These are phyloP conservation scores for Amphimallon solstitiale DNA, from an alignment of 2,888 invertebrate species.

Conservation along the genomic window DNA sequence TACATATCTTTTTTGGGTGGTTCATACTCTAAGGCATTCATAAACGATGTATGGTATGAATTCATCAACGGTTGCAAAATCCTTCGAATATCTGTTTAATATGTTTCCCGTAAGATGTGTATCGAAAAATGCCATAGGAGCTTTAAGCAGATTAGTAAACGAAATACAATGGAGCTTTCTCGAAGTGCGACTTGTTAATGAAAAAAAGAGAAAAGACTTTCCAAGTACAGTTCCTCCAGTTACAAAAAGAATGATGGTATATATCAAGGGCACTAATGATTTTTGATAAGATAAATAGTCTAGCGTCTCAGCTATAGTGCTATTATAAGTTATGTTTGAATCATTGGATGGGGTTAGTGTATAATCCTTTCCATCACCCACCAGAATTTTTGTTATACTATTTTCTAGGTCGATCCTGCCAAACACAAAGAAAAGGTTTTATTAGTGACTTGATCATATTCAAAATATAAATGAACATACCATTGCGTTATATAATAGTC, in stretches of 20 bases:
- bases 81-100: slow-evolving; percentile 50
- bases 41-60: slow-evolving; percentile 44
- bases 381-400: slow-evolving; percentile 22
- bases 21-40: slow-evolving; percentile 43
- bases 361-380: slow-evolving; percentile 8
- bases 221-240: slow-evolving; percentile 44
- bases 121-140: slow-evolving; percentile 49
- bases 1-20: too few relatives aligned
- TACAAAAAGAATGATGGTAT: slow-evolving; percentile 46
- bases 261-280: slow-evolving; percentile 40
- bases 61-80: slow-evolving; percentile 49
- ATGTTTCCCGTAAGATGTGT: slow-evolving; percentile 48
- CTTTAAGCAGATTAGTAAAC: slow-evolving; percentile 45
- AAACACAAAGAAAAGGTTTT: too few relatives aligned
- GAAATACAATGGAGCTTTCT: slow-evolving; percentile 46
- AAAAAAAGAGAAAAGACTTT: slow-evolving; percentile 50
- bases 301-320: slow-evolving; percentile 4
- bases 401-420: slow-evolving; percentile 38
- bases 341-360: not conserved
- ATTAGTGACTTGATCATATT: not conserved
- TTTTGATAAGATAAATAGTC: slow-evolving; percentile 4
- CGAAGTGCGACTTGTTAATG: slow-evolving; percentile 50
- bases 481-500: slow-evolving; percentile 48
- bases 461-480: slow-evolving; percentile 33
- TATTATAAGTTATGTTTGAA: slow-evolving; percentile 14